A percentile compares a stretch with the other conserved stretches of the same genome.
Evolutionary conservation across 2,888 invertebrate species (phyloP).

Genomic region (Ormyrus thymus): DNA sequence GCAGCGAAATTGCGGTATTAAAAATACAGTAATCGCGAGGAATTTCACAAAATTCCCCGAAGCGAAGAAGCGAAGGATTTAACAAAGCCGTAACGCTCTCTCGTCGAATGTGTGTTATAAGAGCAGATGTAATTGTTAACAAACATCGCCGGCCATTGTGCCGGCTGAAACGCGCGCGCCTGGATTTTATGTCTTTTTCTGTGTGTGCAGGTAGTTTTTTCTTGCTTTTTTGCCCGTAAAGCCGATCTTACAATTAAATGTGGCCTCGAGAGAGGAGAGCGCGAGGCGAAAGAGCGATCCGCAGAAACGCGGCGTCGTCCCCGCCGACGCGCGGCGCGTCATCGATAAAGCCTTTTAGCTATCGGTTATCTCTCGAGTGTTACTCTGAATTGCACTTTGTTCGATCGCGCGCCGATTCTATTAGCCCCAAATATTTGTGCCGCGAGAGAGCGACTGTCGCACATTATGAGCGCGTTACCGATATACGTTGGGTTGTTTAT

Average conservation of each 20-base stretch:
- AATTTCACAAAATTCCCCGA: slow-evolving; percentile 1
- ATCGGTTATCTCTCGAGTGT: slow-evolving; percentile 38
- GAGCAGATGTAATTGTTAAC: slow-evolving; percentile 20
- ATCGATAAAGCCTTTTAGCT: slow-evolving; percentile 44
- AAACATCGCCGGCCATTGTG: slow-evolving; percentile 36
- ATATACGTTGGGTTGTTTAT: background rate
- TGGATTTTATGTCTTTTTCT: slow-evolving; percentile 41
- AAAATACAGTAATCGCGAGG: no score
- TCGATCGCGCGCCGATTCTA: slow-evolving; percentile 17
- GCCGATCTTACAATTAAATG: slow-evolving; percentile 48
- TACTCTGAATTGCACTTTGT: slow-evolving; percentile 41
- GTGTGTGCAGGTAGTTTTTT: background rate
- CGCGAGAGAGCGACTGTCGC: background rate
- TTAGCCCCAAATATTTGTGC: slow-evolving; percentile 42
- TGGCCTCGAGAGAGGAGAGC: slow-evolving; percentile 33
- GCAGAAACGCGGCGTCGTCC: slow-evolving; percentile 7
- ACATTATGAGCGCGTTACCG: background rate
- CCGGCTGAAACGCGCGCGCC: slow-evolving; percentile 1
- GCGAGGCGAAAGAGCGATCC: slow-evolving; percentile 9
- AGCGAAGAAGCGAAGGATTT: slow-evolving; percentile 17
- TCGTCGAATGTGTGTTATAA: background rate
- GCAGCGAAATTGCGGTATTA: no score
- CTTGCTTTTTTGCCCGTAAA: slow-evolving; percentile 5
- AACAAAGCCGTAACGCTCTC: slow-evolving; percentile 10
- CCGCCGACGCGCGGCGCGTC: slow-evolving; percentile 14